Evolutionary conservation across 2,888 invertebrate genomes (phyloP), one percentile per base, ranked within the genome.

Genomic region (Rhamnusium bicolor): DNA sequence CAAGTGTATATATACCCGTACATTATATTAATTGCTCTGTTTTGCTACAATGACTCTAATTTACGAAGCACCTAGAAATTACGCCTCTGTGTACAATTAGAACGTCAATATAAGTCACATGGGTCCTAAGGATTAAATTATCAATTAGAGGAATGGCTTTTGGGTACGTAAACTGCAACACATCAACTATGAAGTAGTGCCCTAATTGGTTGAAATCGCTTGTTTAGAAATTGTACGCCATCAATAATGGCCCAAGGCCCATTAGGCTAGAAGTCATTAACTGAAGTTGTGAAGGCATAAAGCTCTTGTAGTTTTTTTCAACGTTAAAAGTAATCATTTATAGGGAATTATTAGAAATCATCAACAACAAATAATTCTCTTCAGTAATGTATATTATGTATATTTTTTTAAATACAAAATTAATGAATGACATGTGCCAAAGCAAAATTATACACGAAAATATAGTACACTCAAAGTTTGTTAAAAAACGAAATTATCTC

Each of bases 81-180:
- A 54, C 51, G 49, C 69, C 69, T 69, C 51, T 69, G 60, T 69
- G 60, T 51, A 60, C 69, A 32, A 49, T 69, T 56, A 14, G 19
- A 32, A 32, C 24, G 56, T 56, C 67, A 29, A 67, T 46, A 29
- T 67, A 67, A 40, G 67, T 67, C 56, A 32, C 40, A 19, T 18
- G 54, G 18, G 32, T 10, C 56, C 16, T 18, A 12, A 19, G 67
- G 67, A 67, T 67, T 67, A 56, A 54, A 67, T 67, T 67, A 67
- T 67, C 67, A 67, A 67, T 54, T 67, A 65, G 65, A 65, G 65
- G n/a, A 32, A 65, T 53, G 65, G 67, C 32, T 32, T 32, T 53
- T n/a, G 18, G 65, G 32, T 53, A 65, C 40, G 21, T 58, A 14
- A n/a, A 58, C 58, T 14, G 18, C 58, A 18, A 29, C 16, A 58